Percentiles rank a stretch among this genome's conserved stretches.
Evolutionary conservation across 2,888 invertebrate genomes (phyloP).

Genomic region (Lasius fuliginosus): DNA sequence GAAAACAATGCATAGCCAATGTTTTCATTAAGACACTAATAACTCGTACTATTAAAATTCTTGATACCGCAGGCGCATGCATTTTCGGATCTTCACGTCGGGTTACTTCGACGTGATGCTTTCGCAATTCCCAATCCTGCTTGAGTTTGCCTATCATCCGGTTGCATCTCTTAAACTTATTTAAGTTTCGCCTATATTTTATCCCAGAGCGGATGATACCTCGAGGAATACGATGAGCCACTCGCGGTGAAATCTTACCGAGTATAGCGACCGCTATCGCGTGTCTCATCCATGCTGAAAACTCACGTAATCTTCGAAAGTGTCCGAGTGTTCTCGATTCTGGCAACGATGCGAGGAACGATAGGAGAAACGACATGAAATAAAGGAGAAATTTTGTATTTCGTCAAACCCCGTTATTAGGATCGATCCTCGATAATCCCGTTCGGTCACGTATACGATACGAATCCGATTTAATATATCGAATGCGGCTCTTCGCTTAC

Average conservation of each 20-base stretch:
- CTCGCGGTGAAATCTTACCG: constrained; percentile 69
- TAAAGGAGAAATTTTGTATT: constrained; percentile 54
- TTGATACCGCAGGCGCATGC: constrained; percentile 30
- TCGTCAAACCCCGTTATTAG: constrained; percentile 41
- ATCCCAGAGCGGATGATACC: constrained; percentile 69
- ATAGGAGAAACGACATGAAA: constrained; percentile 42
- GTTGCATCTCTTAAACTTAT: constrained; percentile 79
- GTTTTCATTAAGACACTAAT: constrained; percentile 33
- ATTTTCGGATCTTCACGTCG: constrained; percentile 53
- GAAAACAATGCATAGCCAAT: neutral
- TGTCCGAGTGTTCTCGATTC: constrained; percentile 58
- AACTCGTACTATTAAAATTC: constrained; percentile 35
- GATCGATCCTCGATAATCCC: constrained; percentile 42
- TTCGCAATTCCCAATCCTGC: constrained; percentile 65
- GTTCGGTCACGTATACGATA: constrained; percentile 33
- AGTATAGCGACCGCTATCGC: constrained; percentile 57
- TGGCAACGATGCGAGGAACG: constrained; percentile 44
- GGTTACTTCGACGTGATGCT: constrained; percentile 38
- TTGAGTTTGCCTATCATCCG: constrained; percentile 71
- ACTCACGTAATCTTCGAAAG: constrained; percentile 62
- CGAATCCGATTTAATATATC: constrained; percentile 44
- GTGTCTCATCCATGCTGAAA: constrained; percentile 46
- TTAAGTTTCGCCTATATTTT: constrained; percentile 79
- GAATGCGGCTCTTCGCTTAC: neutral
- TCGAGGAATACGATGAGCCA: constrained; percentile 63